Percentiles rank a stretch among this genome's conserved stretches.
These are phyloP conservation scores for Trimorus sp. DNA, from an alignment of 2,888 invertebrate species.

Conservation along the genomic window DNA sequence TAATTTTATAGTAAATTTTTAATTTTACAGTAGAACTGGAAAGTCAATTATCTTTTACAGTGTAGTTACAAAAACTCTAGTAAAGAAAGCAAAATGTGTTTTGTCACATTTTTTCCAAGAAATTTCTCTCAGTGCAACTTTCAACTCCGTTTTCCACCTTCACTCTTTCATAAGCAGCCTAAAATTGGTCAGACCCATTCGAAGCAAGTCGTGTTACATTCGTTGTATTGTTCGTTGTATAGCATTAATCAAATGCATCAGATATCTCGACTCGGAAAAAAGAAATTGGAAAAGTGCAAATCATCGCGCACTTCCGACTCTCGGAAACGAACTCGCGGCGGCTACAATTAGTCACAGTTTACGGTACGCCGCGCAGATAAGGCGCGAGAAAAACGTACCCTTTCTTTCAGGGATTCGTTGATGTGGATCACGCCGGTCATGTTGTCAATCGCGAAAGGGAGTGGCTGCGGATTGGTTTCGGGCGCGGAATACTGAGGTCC, in stretches of 20 bases:
- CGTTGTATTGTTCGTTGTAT: not conserved
- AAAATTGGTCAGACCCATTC: too few species aligned
- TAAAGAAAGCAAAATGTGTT: too few species aligned
- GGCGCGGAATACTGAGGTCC: constrained; percentile 67
- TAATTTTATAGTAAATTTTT: too few species aligned
- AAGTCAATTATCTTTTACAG: too few species aligned
- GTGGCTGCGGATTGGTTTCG: constrained; percentile 79
- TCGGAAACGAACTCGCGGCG: not conserved
- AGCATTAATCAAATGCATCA: not conserved
- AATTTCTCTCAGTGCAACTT: too few species aligned
- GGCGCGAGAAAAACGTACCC: constrained; percentile 83
- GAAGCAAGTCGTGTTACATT: too few species aligned
- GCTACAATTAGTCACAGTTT: constrained; percentile 29
- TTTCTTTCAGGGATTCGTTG: constrained; percentile 89
- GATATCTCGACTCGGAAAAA: not conserved
- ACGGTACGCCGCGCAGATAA: constrained; percentile 33
- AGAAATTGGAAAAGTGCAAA: not conserved
- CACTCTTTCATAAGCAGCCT: too few species aligned
- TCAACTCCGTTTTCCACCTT: too few species aligned
- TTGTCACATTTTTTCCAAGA: too few species aligned
- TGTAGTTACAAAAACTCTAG: too few species aligned
- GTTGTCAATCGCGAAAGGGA: constrained; percentile 90
- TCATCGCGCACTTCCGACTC: constrained; percentile 11
- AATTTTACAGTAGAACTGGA: too few species aligned
- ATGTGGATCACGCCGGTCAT: constrained; percentile 89